A percentile compares a stretch with the other conserved stretches of the same genome.
Conservation (phyloP, 2,797 vertebrate genomes). For the Simalia tracyae region DNA sequence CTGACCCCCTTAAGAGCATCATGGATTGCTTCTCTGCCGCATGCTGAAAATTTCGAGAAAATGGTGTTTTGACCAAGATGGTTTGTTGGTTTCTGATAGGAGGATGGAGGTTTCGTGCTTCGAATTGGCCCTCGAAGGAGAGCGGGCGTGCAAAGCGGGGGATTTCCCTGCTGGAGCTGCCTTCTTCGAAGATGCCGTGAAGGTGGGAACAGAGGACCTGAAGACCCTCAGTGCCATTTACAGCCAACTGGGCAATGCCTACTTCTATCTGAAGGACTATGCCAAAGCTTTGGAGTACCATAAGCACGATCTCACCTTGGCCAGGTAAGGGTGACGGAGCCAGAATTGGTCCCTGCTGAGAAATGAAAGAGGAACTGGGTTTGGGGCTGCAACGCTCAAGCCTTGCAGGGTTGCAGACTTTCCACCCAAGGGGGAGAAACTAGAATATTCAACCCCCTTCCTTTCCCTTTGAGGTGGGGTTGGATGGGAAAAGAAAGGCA, state of each 20-base stretch:
- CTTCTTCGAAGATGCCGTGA: slow-evolving; percentile 94
- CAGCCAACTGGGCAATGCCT: slow-evolving; percentile 96
- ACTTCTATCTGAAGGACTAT: slow-evolving; percentile 98
- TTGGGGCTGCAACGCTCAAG: neutral
- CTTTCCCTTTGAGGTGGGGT: neutral
- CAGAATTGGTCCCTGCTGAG: neutral
- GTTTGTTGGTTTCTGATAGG: slow-evolving; percentile 18
- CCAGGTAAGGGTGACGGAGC: slow-evolving; percentile 78
- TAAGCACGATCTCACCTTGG: slow-evolving; percentile 91
- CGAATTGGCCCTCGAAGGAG: slow-evolving; percentile 94
- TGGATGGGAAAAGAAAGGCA: neutral
- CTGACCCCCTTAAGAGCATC: too few relatives aligned
- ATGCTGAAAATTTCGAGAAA: neutral
- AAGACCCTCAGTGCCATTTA: slow-evolving; percentile 99
- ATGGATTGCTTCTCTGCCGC: neutral
- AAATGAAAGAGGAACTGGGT: neutral
- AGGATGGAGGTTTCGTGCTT: slow-evolving; percentile 98
- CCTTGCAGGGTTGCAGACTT: neutral
- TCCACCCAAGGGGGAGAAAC: neutral
- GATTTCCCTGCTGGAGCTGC: slow-evolving; percentile 92
- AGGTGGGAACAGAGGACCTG: slow-evolving; percentile 95
- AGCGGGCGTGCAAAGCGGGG: slow-evolving; percentile 90
- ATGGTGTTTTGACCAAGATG: neutral
- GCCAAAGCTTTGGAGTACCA: slow-evolving; percentile 93
- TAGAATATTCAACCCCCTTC: neutral